These are phyloP conservation scores for Smithornis capensis DNA, from an alignment of 2,113 vertebrate genomes.

Conservation along the genomic window DNA sequence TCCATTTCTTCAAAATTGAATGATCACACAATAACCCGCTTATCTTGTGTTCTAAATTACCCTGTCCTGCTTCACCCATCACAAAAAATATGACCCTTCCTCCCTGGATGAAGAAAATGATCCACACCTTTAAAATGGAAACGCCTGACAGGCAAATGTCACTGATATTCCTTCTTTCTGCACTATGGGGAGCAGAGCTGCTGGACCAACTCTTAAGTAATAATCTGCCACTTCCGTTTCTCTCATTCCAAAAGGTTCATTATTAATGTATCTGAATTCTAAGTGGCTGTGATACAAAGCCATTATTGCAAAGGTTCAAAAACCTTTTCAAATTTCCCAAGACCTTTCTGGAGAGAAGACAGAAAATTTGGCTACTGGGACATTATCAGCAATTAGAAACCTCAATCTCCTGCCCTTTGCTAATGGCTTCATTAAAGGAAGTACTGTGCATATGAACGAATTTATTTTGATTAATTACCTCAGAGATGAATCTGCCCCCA, in stretches of 20 bases:
- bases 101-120: background rate
- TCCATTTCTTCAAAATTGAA: background rate
- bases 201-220: background rate
- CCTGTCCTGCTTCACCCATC: background rate
- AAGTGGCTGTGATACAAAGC: background rate
- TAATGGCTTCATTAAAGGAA: slow-evolving; percentile 52
- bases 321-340: background rate
- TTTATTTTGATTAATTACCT: slow-evolving; percentile 29
- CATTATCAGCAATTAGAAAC: slow-evolving; percentile 35
- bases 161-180: background rate
- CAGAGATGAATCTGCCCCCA: background rate
- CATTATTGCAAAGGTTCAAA: background rate
- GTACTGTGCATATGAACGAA: background rate
- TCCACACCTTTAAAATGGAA: background rate
- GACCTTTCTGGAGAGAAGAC: background rate
- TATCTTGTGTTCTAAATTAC: background rate
- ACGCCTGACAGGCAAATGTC: background rate
- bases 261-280: background rate
- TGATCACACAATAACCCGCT: background rate
- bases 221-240: background rate
- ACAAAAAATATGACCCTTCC: background rate
- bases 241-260: background rate
- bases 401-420: slow-evolving; percentile 20
- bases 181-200: background rate
- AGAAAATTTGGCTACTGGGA: background rate